A percentile compares a stretch with the other conserved stretches of the same genome.
phyloP scores from a whole-genome alignment of 2,888 invertebrate genomes.

The Tineola bisselliella region DNA sequence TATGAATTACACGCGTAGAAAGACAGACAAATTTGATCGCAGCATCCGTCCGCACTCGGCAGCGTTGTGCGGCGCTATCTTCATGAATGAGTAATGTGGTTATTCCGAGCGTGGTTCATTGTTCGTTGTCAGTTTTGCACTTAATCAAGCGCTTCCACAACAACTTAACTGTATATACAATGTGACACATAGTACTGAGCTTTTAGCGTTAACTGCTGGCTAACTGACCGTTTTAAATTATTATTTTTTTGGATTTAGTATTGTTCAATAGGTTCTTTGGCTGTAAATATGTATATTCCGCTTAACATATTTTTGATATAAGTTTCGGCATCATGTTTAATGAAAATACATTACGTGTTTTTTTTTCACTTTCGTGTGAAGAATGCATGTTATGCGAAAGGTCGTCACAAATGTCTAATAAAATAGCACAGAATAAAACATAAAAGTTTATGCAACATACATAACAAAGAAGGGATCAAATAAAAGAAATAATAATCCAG shows the following conservation, averaged over 20 bases:
- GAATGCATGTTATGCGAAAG: neutral
- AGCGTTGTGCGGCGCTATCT: neutral
- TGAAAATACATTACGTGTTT: too few species aligned
- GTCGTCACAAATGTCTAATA: conserved; percentile 7
- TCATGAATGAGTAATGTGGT: conserved; percentile 28
- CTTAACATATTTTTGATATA: too few species aligned
- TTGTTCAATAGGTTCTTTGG: too few species aligned
- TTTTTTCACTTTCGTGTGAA: neutral
- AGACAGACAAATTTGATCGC: conserved; percentile 6
- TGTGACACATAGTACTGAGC: neutral
- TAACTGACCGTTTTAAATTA: neutral
- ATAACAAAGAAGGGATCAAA: conserved; percentile 33
- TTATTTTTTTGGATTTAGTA: neutral
- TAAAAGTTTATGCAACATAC: conserved; percentile 38
- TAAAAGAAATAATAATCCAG: conserved; percentile 34
- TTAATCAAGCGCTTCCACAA: conserved; percentile 17
- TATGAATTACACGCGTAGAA: neutral
- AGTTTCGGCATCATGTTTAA: too few species aligned
- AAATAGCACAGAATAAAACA: conserved; percentile 21
- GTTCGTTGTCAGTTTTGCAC: conserved; percentile 22
- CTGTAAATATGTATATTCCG: too few species aligned
- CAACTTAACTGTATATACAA: conserved; percentile 4
- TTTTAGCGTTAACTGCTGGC: conserved; percentile 5
- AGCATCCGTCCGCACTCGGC: neutral
- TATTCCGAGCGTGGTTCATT: conserved; percentile 22